phyloP scores from a whole-genome alignment of 2,888 invertebrate species.

The Nineta flava region DNA sequence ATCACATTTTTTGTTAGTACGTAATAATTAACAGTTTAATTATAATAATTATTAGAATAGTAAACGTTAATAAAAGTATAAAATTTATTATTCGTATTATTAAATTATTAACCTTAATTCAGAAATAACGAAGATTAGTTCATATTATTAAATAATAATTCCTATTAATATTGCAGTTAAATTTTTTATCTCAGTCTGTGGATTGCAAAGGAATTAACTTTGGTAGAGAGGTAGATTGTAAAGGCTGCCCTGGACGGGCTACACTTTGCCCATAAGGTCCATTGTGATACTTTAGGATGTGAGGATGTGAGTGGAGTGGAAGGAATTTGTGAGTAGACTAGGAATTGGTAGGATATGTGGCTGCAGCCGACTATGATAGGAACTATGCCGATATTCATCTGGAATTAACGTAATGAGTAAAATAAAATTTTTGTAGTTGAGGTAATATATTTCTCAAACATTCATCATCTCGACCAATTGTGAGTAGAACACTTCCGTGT shows the following conservation, averaged over 20 bases:
- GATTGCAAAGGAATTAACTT: not conserved
- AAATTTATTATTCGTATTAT: not conserved
- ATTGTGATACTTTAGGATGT: too few species aligned
- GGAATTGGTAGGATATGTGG: too few species aligned
- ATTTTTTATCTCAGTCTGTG: not conserved
- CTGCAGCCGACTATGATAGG: too few species aligned
- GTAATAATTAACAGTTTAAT: too few species aligned
- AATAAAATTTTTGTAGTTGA: not conserved
- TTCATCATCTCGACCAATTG: not conserved
- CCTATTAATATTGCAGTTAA: not conserved
- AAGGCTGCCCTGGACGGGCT: too few species aligned
- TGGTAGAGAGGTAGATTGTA: too few species aligned
- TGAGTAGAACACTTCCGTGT: conserved; percentile 2
- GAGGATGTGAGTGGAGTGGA: too few species aligned
- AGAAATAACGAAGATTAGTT: not conserved
- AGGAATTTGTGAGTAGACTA: too few species aligned
- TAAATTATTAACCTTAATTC: not conserved
- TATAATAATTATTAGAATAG: too few species aligned
- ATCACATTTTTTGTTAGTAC: too few species aligned
- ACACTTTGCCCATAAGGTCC: too few species aligned
- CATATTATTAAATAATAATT: not conserved
- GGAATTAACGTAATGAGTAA: not conserved
- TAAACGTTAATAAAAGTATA: not conserved
- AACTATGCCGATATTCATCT: too few species aligned
- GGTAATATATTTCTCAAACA: not conserved